Base-by-base conservation (phyloP, 2,888 invertebrate genomes). In the Nymphalis urticae region DNA sequence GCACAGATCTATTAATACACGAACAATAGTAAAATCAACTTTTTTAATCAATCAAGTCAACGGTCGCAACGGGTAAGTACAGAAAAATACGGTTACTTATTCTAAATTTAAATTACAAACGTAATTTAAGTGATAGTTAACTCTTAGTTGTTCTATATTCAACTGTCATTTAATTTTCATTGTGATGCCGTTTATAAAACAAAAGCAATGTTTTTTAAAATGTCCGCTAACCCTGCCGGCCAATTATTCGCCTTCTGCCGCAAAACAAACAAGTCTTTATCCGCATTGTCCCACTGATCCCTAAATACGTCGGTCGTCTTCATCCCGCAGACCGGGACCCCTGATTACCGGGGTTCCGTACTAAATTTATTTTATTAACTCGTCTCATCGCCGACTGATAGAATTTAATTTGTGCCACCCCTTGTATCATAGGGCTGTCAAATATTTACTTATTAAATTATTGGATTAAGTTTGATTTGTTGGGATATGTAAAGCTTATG, bases 291-390 rank as follows among this genome's bases (percentile, higher is more conserved):
- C 59, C 24, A 66, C 80, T 82, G 84, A 80, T 81, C 86, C 88
- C 85, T 80, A 85, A 84, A 83, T 79, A 79, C 56, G 62, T 47
- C 77, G 79, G 79, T 74, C 76, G 79, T 78, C 72, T 75, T 75
- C 77, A 76, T 53, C 76, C 65, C 70, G 76, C 67, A 68, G 66
- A 62, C 69, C 80, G 58, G 78, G 80, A 32, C 72, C 76, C 77
- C 85, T 86, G 87, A 87, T 89, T 88, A 85, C 82, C 78, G 82
- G 82, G 88, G 85, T 81, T 83, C 86, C 82, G 84, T 79, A 81
- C 82, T 84, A 83, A 89, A 89, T 89, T 90, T 85, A 85, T 90
- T 92, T 89, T 90, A 92, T 91, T 90, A 92, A 92, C 89, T 91
- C 88, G 86, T 90, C 90, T 90, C 92, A 91, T 91, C 85, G 88